A percentile compares a stretch with the other conserved stretches of the same genome.
Conservation (phyloP, 1,140 invertebrate genomes). For the Tribolium madens region DNA sequence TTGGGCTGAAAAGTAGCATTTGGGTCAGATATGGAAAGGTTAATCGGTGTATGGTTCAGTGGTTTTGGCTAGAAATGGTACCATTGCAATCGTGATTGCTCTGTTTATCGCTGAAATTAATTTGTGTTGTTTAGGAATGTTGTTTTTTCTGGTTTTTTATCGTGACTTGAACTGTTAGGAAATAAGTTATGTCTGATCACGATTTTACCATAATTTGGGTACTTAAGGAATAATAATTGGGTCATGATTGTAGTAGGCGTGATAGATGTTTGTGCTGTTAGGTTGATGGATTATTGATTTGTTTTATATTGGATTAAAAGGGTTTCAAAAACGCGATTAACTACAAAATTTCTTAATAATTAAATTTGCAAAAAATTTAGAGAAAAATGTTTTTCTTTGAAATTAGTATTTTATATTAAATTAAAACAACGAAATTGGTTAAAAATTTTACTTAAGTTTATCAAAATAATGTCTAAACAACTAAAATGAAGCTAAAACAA, state of each 20-base stretch:
- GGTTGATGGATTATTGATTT: too few relatives aligned
- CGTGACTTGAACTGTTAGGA: conserved; percentile 15
- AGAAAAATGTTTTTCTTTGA: too few relatives aligned
- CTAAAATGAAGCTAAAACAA: too few relatives aligned
- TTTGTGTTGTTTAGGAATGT: conserved; percentile 23
- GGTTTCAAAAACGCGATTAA: too few relatives aligned
- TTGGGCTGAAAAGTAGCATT: conserved; percentile 73
- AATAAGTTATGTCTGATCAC: not conserved
- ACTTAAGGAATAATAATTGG: not conserved
- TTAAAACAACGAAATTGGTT: too few relatives aligned
- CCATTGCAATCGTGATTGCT: conserved; percentile 13
- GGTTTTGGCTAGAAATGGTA: not conserved
- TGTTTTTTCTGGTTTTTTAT: conserved; percentile 7
- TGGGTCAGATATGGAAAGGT: conserved; percentile 20
- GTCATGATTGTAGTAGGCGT: not conserved
- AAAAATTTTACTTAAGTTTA: too few relatives aligned
- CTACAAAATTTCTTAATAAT: too few relatives aligned
- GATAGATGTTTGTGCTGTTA: not conserved
- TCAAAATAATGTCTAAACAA: too few relatives aligned
- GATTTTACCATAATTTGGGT: not conserved
- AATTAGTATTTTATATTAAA: too few relatives aligned
- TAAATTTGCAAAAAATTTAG: too few relatives aligned
- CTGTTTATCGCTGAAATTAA: conserved; percentile 9
- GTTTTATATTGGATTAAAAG: too few relatives aligned
- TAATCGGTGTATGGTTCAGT: not conserved